These are phyloP conservation scores for Cabera pusaria DNA, from an alignment of 2,888 invertebrate genomes.

Conservation along the genomic window DNA sequence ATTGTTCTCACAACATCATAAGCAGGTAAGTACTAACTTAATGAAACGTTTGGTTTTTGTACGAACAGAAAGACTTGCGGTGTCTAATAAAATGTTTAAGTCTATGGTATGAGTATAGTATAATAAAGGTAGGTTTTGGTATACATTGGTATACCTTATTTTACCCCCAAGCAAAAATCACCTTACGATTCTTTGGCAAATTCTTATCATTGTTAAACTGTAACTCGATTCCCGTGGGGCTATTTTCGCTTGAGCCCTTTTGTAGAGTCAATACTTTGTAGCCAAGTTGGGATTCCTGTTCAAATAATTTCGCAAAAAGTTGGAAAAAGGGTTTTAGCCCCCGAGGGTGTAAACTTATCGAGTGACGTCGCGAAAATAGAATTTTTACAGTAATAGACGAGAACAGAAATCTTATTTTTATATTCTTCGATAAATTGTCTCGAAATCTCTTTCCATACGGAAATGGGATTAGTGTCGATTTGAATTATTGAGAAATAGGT, in stretches of 20 bases:
- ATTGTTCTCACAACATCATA: no score
- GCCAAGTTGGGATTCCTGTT: constrained; percentile 47
- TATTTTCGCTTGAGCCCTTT: constrained; percentile 46
- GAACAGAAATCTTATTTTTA: constrained; percentile 32
- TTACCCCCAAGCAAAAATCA: constrained; percentile 43
- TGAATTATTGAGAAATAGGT: constrained; percentile 1
- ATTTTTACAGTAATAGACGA: constrained; percentile 35
- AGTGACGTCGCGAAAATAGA: constrained; percentile 43
- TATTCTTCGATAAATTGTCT: constrained; percentile 31
- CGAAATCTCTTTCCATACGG: constrained; percentile 9
- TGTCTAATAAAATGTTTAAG: no score
- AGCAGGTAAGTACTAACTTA: no score
- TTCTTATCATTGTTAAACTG: constrained; percentile 37
- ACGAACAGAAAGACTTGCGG: no score
- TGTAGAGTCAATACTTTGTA: constrained; percentile 36
- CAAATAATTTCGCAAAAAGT: constrained; percentile 77
- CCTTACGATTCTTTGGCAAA: constrained; percentile 40
- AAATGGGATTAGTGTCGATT: constrained; percentile 2
- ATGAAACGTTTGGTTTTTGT: no score
- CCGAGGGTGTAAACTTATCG: constrained; percentile 66
- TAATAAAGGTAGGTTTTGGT: no score
- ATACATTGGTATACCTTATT: no score
- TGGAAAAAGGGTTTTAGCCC: constrained; percentile 64
- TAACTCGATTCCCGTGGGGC: constrained; percentile 41
- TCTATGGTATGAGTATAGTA: no score